Evolutionary conservation across 23 tunicate genomes (phyloP).

Genomic region (Trididemnum nubilum): DNA sequence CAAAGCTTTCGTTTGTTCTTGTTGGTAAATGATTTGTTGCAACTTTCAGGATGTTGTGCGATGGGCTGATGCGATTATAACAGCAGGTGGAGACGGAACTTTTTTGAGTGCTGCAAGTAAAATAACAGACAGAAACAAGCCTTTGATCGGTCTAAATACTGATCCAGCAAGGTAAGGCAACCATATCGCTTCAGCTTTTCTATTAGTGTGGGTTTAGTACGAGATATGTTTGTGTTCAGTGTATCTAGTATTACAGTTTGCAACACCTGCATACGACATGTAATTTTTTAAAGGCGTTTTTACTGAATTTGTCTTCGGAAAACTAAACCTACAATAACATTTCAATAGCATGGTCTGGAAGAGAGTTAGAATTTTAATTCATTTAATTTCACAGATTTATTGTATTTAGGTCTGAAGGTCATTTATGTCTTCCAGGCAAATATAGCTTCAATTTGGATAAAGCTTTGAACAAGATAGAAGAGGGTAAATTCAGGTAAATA

Average conservation of each 20-base stretch:
- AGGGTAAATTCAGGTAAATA: constrained; percentile 61
- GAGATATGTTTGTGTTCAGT: neutral
- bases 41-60: constrained; percentile 33
- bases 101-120: constrained; percentile 85
- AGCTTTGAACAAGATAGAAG: constrained; percentile 69
- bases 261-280: neutral
- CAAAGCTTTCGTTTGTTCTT: no score
- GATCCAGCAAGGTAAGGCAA: constrained; percentile 72
- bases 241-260: neutral
- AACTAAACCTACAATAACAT: no score
- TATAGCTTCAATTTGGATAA: constrained; percentile 57
- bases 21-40: no score
- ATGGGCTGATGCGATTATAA: constrained; percentile 94
- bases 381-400: no score
- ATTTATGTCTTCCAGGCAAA: constrained; percentile 78
- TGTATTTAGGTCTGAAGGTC: constrained; percentile 88
- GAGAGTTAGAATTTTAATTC: no score
- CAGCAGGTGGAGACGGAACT: constrained; percentile 98
- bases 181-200: neutral
- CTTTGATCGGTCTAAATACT: constrained; percentile 88
- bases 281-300: neutral
- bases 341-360: no score
- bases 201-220: neutral
- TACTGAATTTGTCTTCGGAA: no score
- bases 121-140: constrained; percentile 67